Evolutionary conservation across 1,140 invertebrate species (phyloP).

Genomic region (Heterodera carotae): DNA sequence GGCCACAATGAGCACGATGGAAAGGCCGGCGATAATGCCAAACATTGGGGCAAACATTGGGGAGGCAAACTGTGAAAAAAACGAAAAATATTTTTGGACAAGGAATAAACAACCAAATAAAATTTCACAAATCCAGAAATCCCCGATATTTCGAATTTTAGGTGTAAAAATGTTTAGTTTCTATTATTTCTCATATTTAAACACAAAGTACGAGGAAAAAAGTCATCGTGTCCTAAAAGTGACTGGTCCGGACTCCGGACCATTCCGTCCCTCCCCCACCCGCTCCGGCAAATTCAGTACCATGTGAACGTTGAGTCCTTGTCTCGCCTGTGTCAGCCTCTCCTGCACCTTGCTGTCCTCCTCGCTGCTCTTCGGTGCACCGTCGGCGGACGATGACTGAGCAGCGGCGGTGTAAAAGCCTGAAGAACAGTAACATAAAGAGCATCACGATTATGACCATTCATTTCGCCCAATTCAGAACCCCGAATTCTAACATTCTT

Average conservation of each 20-base stretch:
- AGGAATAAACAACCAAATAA: too few relatives aligned
- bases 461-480: too few relatives aligned
- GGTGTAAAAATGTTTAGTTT: too few relatives aligned
- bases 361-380: background rate
- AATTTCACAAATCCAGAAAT: too few relatives aligned
- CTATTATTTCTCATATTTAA: too few relatives aligned
- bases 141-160: too few relatives aligned
- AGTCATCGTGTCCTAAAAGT: too few relatives aligned
- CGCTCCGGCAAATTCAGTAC: background rate
- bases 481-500: too few relatives aligned
- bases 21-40: constrained; percentile 61
- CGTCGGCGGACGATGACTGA: background rate
- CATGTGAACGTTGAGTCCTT: constrained; percentile 28
- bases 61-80: constrained; percentile 43
- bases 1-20: constrained; percentile 53
- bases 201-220: too few relatives aligned
- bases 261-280: too few relatives aligned
- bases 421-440: background rate
- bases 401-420: background rate
- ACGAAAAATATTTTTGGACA: constrained; percentile 23
- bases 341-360: constrained; percentile 8
- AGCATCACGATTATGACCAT: background rate
- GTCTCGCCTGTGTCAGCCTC: background rate
- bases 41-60: constrained; percentile 62
- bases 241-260: background rate